Evolutionary conservation across 2,797 vertebrate species (phyloP).

Genomic region (Myotis planiceps): DNA sequence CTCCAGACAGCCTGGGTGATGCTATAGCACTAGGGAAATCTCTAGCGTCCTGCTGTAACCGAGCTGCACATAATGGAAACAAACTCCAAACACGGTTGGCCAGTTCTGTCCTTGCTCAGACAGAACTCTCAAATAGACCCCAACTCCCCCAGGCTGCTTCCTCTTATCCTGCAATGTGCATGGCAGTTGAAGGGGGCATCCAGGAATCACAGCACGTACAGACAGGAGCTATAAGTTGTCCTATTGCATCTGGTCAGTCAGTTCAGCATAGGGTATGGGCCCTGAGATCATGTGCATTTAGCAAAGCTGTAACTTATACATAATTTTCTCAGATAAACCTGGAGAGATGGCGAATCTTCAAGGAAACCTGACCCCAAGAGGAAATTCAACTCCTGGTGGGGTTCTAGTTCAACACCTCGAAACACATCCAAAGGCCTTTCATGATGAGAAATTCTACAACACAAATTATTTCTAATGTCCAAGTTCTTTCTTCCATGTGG

Average conservation of each 20-base stretch:
- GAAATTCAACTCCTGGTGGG: not conserved
- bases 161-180: not conserved
- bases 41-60: not conserved
- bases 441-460: not conserved
- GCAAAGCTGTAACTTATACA: not conserved
- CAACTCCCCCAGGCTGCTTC: not conserved
- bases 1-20: not conserved
- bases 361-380: not conserved
- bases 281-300: not conserved
- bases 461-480: not conserved
- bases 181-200: not conserved
- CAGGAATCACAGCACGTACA: not conserved
- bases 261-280: not conserved
- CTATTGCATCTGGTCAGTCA: not conserved
- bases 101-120: not conserved
- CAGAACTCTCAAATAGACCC: not conserved
- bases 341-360: not conserved
- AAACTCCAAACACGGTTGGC: not conserved
- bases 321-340: not conserved
- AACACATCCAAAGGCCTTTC: not conserved
- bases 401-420: not conserved
- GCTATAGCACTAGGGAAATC: not conserved
- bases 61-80: not conserved
- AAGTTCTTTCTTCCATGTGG: not conserved
- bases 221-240: not conserved